Evolutionary conservation across 2,797 vertebrate species (phyloP), one percentile per base, ranked within the genome.

Genomic region (Parambassis ranga): DNA sequence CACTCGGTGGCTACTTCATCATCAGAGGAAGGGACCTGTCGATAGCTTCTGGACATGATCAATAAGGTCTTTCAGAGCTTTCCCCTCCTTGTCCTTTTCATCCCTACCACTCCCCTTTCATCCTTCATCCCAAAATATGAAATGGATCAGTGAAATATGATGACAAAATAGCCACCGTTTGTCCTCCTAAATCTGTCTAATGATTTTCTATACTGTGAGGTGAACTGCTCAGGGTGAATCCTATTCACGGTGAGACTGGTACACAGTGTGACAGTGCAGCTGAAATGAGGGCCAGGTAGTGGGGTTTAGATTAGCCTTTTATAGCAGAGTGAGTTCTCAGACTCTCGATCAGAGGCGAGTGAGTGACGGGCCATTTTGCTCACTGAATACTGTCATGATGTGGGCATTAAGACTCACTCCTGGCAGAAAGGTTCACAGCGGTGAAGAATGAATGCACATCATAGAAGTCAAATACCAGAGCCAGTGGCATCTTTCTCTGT

Each of bases 161-260:
- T 42, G 86, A 85, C 77, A 79, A 75, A 75, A 83, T 56, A 61
- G 66, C 19, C 18, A 19, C 67, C 61, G 71, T 84, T 86, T 83
- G 81, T 86, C 65, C 81, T 49, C 65, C 75, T 87, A 80, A 90
- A 92, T 90, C 75, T 79, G 79, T 83, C 79, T 84, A 89, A 91
- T 82, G 87, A 88, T 90, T 88, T 89, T 81, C 82, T 65, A 84
- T 82, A 78, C 57, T 65, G 81, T 67, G 71, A 87, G 47, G 56
- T 74, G 79, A 86, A 65, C 60, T 64, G 68, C 18, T 37, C 2
- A 10, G 68, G 69, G 79, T 52, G 76, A 63, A 65, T 81, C 74
- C 52, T 65, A 65, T 65, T 82, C 71, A 62, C 58, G 0, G 13
- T n/a, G 43, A 16, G 33, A 66, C 68, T 16, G 23, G 68, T 38